phyloP scores from a whole-genome alignment of 2,797 vertebrate species.

The Chaetodon trifasciatus region DNA sequence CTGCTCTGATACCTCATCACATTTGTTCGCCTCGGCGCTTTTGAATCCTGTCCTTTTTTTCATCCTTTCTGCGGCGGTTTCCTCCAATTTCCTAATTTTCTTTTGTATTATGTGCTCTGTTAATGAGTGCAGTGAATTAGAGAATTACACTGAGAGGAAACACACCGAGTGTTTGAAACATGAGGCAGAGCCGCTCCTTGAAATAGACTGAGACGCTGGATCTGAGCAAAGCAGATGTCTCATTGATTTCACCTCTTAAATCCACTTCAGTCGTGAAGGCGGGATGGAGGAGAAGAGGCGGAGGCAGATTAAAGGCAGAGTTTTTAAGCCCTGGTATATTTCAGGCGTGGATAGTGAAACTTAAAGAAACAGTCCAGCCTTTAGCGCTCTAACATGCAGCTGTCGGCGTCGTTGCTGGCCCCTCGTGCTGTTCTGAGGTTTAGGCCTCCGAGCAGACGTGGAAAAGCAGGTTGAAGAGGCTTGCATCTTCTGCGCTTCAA shows the following conservation, averaged over 20 bases:
- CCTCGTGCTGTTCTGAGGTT: conserved; percentile 11
- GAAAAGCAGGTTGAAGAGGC: neutral
- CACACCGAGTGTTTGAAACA: conserved; percentile 19
- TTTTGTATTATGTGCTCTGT: neutral
- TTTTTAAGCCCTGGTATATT: conserved; percentile 50
- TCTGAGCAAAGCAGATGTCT: conserved; percentile 52
- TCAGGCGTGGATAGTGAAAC: conserved; percentile 49
- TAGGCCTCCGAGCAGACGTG: neutral
- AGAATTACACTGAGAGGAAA: conserved; percentile 15
- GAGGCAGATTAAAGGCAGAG: conserved; percentile 52
- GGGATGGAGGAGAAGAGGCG: conserved; percentile 32
- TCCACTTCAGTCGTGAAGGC: conserved; percentile 53
- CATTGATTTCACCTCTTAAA: conserved; percentile 70
- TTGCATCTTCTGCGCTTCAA: neutral
- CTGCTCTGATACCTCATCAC: conserved; percentile 46
- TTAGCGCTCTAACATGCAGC: neutral
- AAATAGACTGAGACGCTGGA: conserved; percentile 34
- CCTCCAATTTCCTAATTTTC: neutral
- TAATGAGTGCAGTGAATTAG: conserved; percentile 28
- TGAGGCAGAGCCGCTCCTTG: conserved; percentile 22
- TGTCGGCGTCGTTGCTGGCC: neutral
- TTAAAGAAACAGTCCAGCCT: conserved; percentile 38
- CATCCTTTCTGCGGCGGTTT: neutral
- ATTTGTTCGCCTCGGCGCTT: conserved; percentile 13
- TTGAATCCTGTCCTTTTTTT: neutral